A percentile compares a stretch with the other conserved stretches of the same genome.
Conservation (phyloP, 2,888 invertebrate species). For the Pseudanteris insignis region DNA sequence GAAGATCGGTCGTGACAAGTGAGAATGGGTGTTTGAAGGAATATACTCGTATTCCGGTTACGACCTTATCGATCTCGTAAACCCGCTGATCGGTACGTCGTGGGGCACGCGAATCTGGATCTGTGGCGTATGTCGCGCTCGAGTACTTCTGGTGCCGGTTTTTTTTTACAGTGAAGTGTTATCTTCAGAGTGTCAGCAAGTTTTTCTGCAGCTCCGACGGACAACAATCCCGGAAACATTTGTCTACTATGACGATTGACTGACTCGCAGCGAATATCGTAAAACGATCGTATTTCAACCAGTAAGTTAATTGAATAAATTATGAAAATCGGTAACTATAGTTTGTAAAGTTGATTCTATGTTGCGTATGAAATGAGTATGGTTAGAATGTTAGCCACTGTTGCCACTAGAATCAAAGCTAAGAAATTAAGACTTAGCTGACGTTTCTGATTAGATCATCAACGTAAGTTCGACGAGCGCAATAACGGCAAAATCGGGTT, state of each 20-base stretch:
- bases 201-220: background rate
- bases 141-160: conserved; percentile 2
- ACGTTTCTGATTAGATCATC: conserved; percentile 5
- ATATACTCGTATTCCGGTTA: too few relatives aligned
- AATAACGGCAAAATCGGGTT: conserved; percentile 34
- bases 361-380: too few relatives aligned
- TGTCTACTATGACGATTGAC: conserved; percentile 11
- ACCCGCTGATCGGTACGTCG: too few relatives aligned
- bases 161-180: conserved; percentile 18
- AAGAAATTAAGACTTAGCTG: too few relatives aligned
- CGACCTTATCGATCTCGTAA: too few relatives aligned
- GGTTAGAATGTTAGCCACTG: too few relatives aligned
- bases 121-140: too few relatives aligned
- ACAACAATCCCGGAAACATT: conserved; percentile 5
- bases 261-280: conserved; percentile 1
- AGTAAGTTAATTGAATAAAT: conserved; percentile 2
- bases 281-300: conserved; percentile 8
- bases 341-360: too few relatives aligned
- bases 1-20: conserved; percentile 18
- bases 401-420: too few relatives aligned
- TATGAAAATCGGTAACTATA: background rate
- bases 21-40: conserved; percentile 23
- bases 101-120: background rate
- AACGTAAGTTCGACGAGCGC: conserved; percentile 30
- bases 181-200: background rate